A percentile compares a stretch with the other conserved stretches of the same genome.
These are phyloP conservation scores for Andrena bucephala DNA, from an alignment of 2,888 invertebrate genomes.

Conservation along the genomic window DNA sequence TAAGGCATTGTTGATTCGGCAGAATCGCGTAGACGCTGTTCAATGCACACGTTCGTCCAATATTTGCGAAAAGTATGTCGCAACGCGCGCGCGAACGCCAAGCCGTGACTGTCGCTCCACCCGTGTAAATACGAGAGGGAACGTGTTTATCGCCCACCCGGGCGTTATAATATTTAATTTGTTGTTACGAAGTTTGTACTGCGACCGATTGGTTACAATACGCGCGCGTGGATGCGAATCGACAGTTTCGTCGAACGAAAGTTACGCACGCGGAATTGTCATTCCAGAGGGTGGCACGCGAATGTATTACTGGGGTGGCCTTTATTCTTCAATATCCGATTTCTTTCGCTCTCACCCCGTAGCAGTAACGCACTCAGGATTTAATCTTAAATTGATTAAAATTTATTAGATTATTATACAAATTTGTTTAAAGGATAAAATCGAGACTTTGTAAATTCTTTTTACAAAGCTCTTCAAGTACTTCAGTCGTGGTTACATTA, in stretches of 20 bases:
- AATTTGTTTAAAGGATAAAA: too few relatives aligned
- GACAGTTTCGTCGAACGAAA: neutral
- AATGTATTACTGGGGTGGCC: too few relatives aligned
- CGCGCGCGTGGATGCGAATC: neutral
- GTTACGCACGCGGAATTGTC: neutral
- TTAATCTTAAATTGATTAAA: too few relatives aligned
- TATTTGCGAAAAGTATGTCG: slow-evolving; percentile 81
- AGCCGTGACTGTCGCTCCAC: slow-evolving; percentile 8
- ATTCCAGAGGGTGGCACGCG: too few relatives aligned
- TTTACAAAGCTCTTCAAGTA: too few relatives aligned
- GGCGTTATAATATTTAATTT: slow-evolving; percentile 67
- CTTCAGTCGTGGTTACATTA: too few relatives aligned
- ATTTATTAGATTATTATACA: too few relatives aligned
- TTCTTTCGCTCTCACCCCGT: too few relatives aligned
- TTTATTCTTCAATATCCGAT: too few relatives aligned
- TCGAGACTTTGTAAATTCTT: too few relatives aligned
- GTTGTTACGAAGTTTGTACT: slow-evolving; percentile 37
- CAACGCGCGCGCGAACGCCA: slow-evolving; percentile 45
- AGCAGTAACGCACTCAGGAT: too few relatives aligned
- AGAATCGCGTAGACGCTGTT: slow-evolving; percentile 60
- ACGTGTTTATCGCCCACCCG: slow-evolving; percentile 53
- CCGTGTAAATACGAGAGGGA: slow-evolving; percentile 51
- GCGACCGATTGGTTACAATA: slow-evolving; percentile 29
- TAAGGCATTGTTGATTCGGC: slow-evolving; percentile 63
- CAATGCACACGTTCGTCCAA: slow-evolving; percentile 81